A percentile compares a stretch with the other conserved stretches of the same genome.
These are phyloP conservation scores for Calosoma granatense DNA, from an alignment of 1,140 invertebrate species.

Conservation along the genomic window DNA sequence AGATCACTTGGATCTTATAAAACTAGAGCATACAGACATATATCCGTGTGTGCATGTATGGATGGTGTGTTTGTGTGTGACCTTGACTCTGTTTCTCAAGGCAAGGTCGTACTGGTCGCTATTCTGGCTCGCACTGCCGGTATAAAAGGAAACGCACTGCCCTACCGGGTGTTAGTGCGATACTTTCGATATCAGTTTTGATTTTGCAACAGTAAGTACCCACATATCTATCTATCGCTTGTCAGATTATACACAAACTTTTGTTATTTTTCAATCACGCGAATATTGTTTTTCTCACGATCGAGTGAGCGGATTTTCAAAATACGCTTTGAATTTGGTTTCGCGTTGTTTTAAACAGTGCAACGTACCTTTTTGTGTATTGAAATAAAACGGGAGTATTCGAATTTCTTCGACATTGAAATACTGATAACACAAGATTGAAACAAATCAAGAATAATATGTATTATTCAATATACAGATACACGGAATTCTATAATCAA, in stretches of 20 bases:
- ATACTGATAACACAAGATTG: too few species aligned
- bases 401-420: too few species aligned
- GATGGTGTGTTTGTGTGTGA: neutral
- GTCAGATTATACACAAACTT: neutral
- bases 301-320: too few species aligned
- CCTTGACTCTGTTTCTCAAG: conserved; percentile 17
- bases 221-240: neutral
- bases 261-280: neutral
- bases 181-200: neutral
- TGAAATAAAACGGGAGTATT: too few species aligned
- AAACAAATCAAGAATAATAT: too few species aligned
- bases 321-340: too few species aligned
- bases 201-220: neutral
- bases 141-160: neutral
- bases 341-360: too few species aligned
- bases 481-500: too few species aligned
- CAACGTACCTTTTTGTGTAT: too few species aligned
- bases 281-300: too few species aligned
- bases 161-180: neutral
- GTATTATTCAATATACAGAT: too few species aligned
- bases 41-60: neutral
- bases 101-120: conserved; percentile 13
- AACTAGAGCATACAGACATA: neutral
- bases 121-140: neutral
- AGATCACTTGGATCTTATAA: neutral